Evolutionary conservation across 2,888 invertebrate genomes (phyloP).

Genomic region (Carterocephalus palaemon): DNA sequence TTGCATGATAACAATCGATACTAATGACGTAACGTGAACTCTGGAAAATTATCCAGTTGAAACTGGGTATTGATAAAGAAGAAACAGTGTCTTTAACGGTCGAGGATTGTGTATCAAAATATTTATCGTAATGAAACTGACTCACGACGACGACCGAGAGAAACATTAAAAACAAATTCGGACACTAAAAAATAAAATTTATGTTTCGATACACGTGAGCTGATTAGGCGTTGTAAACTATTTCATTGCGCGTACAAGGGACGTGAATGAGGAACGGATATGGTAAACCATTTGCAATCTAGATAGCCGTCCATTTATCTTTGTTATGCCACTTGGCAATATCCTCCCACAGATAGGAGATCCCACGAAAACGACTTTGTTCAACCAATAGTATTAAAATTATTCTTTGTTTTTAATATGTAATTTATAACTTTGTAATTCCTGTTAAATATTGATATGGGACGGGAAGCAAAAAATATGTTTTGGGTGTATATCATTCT

Average conservation of each 20-base stretch:
- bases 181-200: conserved; percentile 17
- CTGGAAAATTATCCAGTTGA: conserved; percentile 39
- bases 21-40: conserved; percentile 30
- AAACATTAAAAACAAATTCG: conserved; percentile 40
- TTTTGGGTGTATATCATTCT: no score
- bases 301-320: conserved; percentile 15
- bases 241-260: not conserved
- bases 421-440: no score
- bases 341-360: conserved; percentile 24
- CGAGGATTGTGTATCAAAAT: conserved; percentile 38
- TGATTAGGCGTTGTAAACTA: not conserved
- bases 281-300: conserved; percentile 16
- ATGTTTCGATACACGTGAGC: conserved; percentile 5
- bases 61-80: conserved; percentile 42
- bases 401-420: conserved; percentile 8
- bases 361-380: conserved; percentile 48
- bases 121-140: conserved; percentile 44
- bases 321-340: conserved; percentile 14
- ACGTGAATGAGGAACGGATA: conserved; percentile 14
- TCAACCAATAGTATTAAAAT: conserved; percentile 22
- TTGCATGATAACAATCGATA: conserved; percentile 34
- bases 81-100: conserved; percentile 46
- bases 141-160: conserved; percentile 36
- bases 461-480: no score
- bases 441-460: no score